phyloP scores from a whole-genome alignment of 2,113 vertebrate species.

The Vimba vimba region DNA sequence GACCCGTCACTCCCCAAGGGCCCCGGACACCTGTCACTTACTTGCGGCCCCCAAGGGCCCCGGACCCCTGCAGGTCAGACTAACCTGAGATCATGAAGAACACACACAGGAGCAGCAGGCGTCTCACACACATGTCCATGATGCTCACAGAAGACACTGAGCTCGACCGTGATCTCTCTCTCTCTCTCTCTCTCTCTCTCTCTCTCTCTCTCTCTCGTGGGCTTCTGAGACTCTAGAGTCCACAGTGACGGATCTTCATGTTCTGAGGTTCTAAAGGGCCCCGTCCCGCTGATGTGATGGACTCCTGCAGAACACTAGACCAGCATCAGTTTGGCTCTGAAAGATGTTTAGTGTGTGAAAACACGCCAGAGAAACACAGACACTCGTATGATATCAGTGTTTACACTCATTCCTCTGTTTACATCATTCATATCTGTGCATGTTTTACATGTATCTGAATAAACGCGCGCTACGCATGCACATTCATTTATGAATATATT shows the following conservation, averaged over 20 bases:
- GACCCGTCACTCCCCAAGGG: too few species aligned
- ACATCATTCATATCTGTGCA: background rate
- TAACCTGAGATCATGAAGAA: constrained; percentile 70
- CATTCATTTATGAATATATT: background rate
- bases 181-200: too few species aligned
- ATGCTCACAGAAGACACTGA: background rate
- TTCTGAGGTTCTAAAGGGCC: too few species aligned
- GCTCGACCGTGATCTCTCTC: too few species aligned
- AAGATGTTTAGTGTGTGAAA: constrained; percentile 30
- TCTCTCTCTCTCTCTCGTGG: too few species aligned
- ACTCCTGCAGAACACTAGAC: background rate
- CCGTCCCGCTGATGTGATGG: background rate
- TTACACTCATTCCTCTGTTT: background rate
- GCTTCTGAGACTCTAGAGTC: background rate
- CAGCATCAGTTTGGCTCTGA: background rate
- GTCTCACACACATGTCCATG: background rate
- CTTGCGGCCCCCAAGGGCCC: background rate
- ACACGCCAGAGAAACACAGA: background rate
- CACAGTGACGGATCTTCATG: constrained; percentile 1
- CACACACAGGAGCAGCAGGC: constrained; percentile 63
- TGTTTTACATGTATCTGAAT: background rate
- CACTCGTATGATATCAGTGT: background rate
- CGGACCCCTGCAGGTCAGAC: constrained; percentile 44
- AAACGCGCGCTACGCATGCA: background rate
- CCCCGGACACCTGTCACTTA: too few species aligned